Base-by-base conservation (phyloP, 2,888 invertebrate species). In the Ornithoptera alexandrae region DNA sequence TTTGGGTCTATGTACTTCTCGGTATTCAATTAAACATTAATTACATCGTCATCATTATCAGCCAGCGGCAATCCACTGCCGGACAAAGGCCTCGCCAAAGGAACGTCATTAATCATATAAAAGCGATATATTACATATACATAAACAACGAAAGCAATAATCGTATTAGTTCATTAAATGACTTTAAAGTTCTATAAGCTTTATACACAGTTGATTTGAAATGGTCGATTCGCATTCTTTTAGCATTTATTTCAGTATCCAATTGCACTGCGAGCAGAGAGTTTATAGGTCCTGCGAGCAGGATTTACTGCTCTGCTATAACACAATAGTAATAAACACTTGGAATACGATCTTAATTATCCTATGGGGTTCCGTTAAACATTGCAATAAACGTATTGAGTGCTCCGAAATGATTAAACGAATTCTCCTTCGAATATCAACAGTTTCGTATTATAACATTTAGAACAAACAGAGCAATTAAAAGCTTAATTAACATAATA, bases 221-320 rank as follows among this genome's bases (percentile, higher is more conserved):
- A 62, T 22, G 57, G 67, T 70, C 71, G 65, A 61, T 71, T 72
- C 69, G 15, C 42, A 72, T 71, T 69, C 71, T 70, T 72, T 72
- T 74, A 71, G 66, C 66, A 67, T 73, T 73, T 72, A 73, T 74
- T 63, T 66, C 57, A 67, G 63, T 42, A 71, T 72, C 65, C 71
- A 68, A 71, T 72, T 75, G 76, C 74, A 74, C 74, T 73, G 70
- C 79, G 78, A 78, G 77, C 80, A 78, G 79, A 79, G 80, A 81
- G 83, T 87, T 86, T 83, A 86, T 85, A 84, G 83, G 85, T 82
- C 85, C 84, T 85, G 74, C 80, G 83, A 82, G 84, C 76, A 77
- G 79, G 82, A 86, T 87, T 88, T 85, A 87, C 81, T 76, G 75
- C 77, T 69, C 72, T 74, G 78, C 81, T 78, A 81, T 83, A 84